Evolutionary conservation across 2,113 vertebrate genomes (phyloP), one percentile per base, ranked within the genome.

Genomic region (Paradoxurus hermaphroditus): DNA sequence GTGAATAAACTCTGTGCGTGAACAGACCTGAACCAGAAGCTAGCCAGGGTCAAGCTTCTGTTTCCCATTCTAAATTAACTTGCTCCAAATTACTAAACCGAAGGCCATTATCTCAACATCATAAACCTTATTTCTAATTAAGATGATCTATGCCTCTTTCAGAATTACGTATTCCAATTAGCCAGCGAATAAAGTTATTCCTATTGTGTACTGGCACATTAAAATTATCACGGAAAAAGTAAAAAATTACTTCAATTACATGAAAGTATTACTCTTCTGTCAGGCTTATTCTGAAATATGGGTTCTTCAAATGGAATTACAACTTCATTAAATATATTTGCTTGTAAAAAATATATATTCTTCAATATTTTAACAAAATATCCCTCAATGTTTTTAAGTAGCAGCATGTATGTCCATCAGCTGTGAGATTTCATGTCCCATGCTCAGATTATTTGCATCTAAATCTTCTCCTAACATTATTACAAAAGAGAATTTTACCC

Each of bases 211-310:
- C 56, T 83, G 81, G 23, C 53, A 95, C 0, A 0, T 62, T 88
- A 53, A 90, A 91, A 94, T 70, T 84, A 91, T 90, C 25, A 41
- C 59, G 62, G 75, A 70, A 90, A 91, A 92, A 84, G 56, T 96
- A 72, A 97, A 97, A 97, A 94, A 92, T 90, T 36, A 86, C 83
- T 95, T 96, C 86, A 97, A 63, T 94, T 97, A 91, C n/a, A 56
- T 56, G 34, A 41, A 96, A 68, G 39, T 88, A 72, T 81, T 92
- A 87, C 59, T 93, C 93, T 96, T 95, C 79, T 41, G 23, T 79
- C 59, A 86, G 67, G 21, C 63, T 91, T 81, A 4, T 79, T 95
- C 85, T 95, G 85, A 96, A 95, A 97, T 93, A 90, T 25, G 49
- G 16, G 29, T 79, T 93, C 77, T 88, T 95, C 68, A 14, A n/a